Conservation (phyloP, 2,797 vertebrate genomes). For the Lacerta bilineata region DNA sequence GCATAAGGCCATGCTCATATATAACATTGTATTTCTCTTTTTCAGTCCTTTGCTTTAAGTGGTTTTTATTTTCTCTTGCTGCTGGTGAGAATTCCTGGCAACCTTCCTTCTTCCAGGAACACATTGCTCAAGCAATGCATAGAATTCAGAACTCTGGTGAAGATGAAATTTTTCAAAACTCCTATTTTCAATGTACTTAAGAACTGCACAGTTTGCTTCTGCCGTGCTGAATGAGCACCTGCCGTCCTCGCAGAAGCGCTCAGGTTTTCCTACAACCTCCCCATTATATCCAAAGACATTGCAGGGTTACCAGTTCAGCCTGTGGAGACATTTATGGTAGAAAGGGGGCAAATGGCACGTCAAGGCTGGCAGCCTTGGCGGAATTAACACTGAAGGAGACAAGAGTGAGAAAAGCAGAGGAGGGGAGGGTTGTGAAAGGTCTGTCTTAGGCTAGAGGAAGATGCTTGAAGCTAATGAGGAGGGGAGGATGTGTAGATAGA, state of each 20-base stretch:
- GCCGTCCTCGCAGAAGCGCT: not conserved
- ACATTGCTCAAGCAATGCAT: not conserved
- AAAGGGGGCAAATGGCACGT: not conserved
- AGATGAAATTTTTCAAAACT: not conserved
- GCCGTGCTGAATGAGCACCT: not conserved
- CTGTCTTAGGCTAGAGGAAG: not conserved
- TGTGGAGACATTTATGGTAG: conserved; percentile 18
- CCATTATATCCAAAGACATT: not conserved
- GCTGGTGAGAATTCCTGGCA: not conserved
- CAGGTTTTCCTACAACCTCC: not conserved
- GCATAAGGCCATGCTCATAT: not conserved
- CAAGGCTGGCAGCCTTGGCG: not conserved
- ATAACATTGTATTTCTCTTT: not conserved
- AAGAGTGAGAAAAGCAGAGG: not conserved
- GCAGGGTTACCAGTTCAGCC: not conserved
- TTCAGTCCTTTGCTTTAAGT: not conserved
- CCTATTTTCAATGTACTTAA: not conserved
- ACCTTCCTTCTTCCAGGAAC: not conserved
- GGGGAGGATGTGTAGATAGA: not conserved
- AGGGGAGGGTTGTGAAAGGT: not conserved
- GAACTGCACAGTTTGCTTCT: not conserved
- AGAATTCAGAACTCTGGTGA: not conserved
- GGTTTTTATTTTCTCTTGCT: not conserved
- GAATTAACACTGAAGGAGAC: not conserved
- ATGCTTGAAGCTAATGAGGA: conserved; percentile 38